Conservation (phyloP, 2,888 invertebrate species). For the Crematogaster levior region DNA sequence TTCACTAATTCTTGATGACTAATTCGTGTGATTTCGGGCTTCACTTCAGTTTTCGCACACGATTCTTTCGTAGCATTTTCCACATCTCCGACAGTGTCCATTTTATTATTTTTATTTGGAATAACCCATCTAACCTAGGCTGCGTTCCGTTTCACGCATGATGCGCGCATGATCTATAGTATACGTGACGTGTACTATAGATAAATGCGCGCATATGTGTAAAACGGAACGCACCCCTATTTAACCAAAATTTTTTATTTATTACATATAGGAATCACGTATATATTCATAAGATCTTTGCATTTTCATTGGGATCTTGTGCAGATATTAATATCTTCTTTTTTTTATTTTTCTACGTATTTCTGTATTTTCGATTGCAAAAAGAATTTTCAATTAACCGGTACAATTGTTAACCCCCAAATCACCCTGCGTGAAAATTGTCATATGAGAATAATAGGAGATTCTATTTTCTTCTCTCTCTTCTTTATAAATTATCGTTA, state of each 20-base stretch:
- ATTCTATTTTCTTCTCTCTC: too few relatives aligned
- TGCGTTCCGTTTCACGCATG: too few relatives aligned
- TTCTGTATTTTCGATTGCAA: too few relatives aligned
- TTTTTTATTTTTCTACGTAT: not conserved
- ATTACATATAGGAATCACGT: not conserved
- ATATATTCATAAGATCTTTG: not conserved
- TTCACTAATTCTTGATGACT: conserved; percentile 82
- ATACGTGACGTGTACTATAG: too few relatives aligned
- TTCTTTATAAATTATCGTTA: too few relatives aligned
- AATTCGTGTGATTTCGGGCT: conserved; percentile 27
- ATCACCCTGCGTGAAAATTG: too few relatives aligned
- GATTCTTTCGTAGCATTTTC: not conserved
- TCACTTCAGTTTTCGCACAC: not conserved
- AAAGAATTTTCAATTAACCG: too few relatives aligned
- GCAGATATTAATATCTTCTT: not conserved
- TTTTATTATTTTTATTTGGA: not conserved
- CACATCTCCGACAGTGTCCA: not conserved
- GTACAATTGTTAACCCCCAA: too few relatives aligned
- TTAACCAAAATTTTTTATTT: not conserved
- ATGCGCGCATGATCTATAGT: too few relatives aligned
- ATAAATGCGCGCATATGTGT: too few relatives aligned
- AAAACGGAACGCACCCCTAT: too few relatives aligned
- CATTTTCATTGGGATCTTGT: not conserved
- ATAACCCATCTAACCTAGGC: not conserved
- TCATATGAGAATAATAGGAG: too few relatives aligned